phyloP scores from a whole-genome alignment of 2,113 vertebrate species.

The Phaethon lepturus region DNA sequence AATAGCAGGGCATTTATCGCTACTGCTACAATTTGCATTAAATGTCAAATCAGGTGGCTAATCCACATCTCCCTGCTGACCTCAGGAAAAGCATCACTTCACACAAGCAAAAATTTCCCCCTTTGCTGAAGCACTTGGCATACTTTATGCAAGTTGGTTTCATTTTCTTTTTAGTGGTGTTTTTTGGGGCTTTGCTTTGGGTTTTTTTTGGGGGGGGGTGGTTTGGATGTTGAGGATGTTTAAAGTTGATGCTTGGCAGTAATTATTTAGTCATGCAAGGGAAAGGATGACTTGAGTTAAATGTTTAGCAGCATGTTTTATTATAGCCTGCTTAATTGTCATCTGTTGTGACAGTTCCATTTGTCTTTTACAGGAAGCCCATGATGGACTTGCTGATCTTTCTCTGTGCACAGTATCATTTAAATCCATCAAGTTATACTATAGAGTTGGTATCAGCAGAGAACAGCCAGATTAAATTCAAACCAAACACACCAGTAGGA shows the following conservation, averaged over 20 bases:
- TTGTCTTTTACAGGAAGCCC: slow-evolving; percentile 86
- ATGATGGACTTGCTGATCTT: slow-evolving; percentile 94
- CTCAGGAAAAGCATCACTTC: not conserved
- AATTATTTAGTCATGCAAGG: not conserved
- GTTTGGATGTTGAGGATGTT: not conserved
- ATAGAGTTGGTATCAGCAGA: slow-evolving; percentile 89
- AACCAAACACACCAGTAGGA: slow-evolving; percentile 92
- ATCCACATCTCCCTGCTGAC: not conserved
- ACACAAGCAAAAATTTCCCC: not conserved
- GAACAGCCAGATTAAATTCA: slow-evolving; percentile 89
- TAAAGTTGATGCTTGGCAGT: not conserved
- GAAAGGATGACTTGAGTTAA: not conserved
- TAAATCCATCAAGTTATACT: slow-evolving; percentile 93
- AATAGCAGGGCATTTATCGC: not conserved
- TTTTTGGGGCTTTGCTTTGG: not conserved
- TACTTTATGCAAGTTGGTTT: not conserved
- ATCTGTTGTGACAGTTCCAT: not conserved
- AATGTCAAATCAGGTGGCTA: not conserved
- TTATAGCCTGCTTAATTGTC: not conserved
- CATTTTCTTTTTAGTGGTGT: not conserved
- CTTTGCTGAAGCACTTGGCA: not conserved
- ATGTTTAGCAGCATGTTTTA: not conserved
- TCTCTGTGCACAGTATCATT: slow-evolving; percentile 92
- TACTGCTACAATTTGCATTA: not conserved
- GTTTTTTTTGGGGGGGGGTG: not conserved